These are phyloP conservation scores for Lepidocyrtoides sp. DNA, from an alignment of 2,888 invertebrate genomes.

Conservation along the genomic window DNA sequence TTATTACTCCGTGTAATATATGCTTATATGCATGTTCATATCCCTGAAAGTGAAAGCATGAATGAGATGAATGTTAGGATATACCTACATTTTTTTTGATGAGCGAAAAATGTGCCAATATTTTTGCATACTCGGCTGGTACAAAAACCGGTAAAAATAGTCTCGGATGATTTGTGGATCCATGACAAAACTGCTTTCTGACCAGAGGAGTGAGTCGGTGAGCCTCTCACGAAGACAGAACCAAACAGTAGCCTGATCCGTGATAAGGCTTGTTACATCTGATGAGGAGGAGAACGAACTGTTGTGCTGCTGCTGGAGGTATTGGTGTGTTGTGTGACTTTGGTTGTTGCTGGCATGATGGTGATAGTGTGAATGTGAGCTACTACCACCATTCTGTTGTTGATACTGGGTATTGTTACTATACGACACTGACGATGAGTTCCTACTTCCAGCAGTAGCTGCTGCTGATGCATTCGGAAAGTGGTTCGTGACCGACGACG, in stretches of 20 bases:
- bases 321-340: conserved; percentile 45
- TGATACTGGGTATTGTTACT: conserved; percentile 43
- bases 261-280: conserved; percentile 75
- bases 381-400: conserved; percentile 52
- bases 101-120: no score
- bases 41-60: no score
- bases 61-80: no score
- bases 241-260: conserved; percentile 87
- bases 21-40: no score
- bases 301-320: conserved; percentile 19
- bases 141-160: conserved; percentile 96
- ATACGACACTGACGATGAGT: conserved; percentile 55
- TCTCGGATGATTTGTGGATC: conserved; percentile 97
- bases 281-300: conserved; percentile 53
- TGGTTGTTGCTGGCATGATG: conserved; percentile 45
- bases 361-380: conserved; percentile 26
- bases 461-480: conserved; percentile 68
- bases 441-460: conserved; percentile 40
- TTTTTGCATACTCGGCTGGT: no score
- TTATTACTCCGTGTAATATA: no score
- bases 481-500: conserved; percentile 69
- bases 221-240: conserved; percentile 96
- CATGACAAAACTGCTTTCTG: conserved; percentile 90
- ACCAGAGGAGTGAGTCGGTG: conserved; percentile 91
- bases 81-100: no score